Evolutionary conservation across 2,113 vertebrate species (phyloP), one percentile per base, ranked within the genome.

Genomic region (Tachysurus fulvidraco): DNA sequence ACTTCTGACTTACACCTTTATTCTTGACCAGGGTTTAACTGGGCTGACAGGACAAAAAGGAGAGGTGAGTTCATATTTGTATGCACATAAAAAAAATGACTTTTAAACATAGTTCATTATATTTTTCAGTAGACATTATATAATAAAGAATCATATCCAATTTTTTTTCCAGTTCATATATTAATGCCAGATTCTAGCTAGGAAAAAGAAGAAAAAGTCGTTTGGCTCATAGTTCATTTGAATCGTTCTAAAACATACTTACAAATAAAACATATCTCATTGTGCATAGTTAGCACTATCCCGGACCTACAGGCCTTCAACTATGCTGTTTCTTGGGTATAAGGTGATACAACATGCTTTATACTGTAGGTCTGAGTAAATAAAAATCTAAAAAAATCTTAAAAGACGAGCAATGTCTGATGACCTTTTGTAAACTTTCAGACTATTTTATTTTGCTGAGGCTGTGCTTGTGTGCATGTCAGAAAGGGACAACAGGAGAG

Each of bases 401-500:
- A 41, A 7, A 71, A 71, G 36, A 67, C 36, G 19, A 44, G 12
- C 30, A 21, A 28, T 50, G 55, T 13, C 41, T 1, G 59, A 59
- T 36, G 28, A 41, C 21, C 2, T 28, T 46, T 74, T 74, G 5
- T 5, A 55, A 30, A 55, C 6, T 57, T 57, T 13, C 7, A 30
- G 77, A 21, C 77, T 41, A 8, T 79, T 12, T n/a, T 80, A 62
- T 73, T 85, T 85, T 74, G 76, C 79, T 92, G 89, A 93, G 85
- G 86, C 41, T 86, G 82, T 81, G 88, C 78, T 91, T 69, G 10
- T 94, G 88, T 93, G 67, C 90, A 94, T 95, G 94, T 88, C 46
- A 99, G 98, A 96, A 95, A 96, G 98, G 98, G 93, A 95, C 96
- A 93, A 90, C 95, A 92, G 98, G 98, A 91, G 96, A 97, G 87